Evolutionary conservation across 2,888 invertebrate genomes (phyloP), one percentile per base, ranked within the genome.

Genomic region (Germaria angustata): DNA sequence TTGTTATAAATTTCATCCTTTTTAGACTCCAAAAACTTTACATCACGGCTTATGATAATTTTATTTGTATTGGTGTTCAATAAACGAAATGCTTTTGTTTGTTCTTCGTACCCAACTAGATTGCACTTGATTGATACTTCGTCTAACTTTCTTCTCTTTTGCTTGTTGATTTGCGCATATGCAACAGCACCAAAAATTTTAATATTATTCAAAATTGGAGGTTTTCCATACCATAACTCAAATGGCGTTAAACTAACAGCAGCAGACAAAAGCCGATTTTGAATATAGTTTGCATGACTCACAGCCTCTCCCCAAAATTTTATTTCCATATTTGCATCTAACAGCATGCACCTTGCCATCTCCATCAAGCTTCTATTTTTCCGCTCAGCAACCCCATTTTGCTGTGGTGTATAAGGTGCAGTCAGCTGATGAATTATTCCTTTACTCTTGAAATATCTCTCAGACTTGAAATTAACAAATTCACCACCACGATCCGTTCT

Each of bases 331-430:
- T 24, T 24, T 28, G 51, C 51, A 51, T 22, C 49, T 13, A 17
- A 17, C n/a, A n/a, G n/a, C n/a, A n/a, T n/a, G n/a, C n/a, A n/a
- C n/a, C n/a, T n/a, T n/a, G n/a, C n/a, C n/a, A n/a, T n/a, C n/a
- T n/a, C n/a, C 41, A 57, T 57, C 9, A 59, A 59, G 3, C 49
- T 75, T 41, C 63, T 24, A 20, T 75, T 75, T 34, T 63, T 63
- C 8, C 73, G 49, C 17, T 75, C 53, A 15, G 68, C 68, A 5
- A 68, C 49, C 3, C 68, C 51, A 32, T 77, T 68, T 8, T 68
- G 77, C 41, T 69, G 39, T 36, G 68, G 77, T 0, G 61, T 51
- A 28, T 59, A 44, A 0, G 57, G 76, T 8, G 39, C 46, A 36
- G 55, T 76, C 1, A 68, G 39, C 20, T 66, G 65, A 1, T 44